phyloP scores from a whole-genome alignment of 30 jellyfish, hydroid and myxozoan genomes.

The Chironex yamaguchii region DNA sequence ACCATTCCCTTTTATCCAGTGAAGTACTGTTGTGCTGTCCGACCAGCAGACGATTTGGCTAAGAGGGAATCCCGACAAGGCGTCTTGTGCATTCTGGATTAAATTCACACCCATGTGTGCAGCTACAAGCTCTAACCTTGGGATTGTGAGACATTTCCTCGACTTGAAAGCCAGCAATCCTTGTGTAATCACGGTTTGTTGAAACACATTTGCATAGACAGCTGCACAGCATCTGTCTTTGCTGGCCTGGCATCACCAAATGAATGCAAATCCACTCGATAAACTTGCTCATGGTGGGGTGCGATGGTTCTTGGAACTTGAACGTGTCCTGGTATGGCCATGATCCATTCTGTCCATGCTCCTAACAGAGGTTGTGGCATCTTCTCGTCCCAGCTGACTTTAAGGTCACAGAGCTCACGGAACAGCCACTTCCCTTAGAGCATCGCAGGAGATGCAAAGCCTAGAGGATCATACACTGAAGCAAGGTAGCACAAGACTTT shows the following conservation, averaged over 20 bases:
- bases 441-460: constrained; percentile 55
- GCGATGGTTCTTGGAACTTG: constrained; percentile 68
- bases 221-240: constrained; percentile 69
- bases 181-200: constrained; percentile 17
- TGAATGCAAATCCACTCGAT: constrained; percentile 59
- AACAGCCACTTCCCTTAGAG: constrained; percentile 41
- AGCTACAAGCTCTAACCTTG: constrained; percentile 72
- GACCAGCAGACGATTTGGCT: constrained; percentile 36
- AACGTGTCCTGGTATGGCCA: constrained; percentile 37
- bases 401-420: constrained; percentile 68
- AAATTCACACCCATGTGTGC: constrained; percentile 68
- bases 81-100: constrained; percentile 36
- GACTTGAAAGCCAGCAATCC: constrained; percentile 64
- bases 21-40: constrained; percentile 67
- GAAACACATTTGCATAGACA: constrained; percentile 65
- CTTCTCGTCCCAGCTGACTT: constrained; percentile 66
- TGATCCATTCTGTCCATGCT: constrained; percentile 59
- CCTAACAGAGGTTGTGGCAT: constrained; percentile 33
- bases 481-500: constrained; percentile 45
- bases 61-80: constrained; percentile 25
- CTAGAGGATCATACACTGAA: constrained; percentile 64
- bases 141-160: constrained; percentile 72
- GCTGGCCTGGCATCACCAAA: constrained; percentile 74
- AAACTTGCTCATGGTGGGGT: constrained; percentile 1
- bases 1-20: constrained; percentile 60